Base-by-base conservation (phyloP, 2,888 invertebrate species). In the Halocaridina rubra region DNA sequence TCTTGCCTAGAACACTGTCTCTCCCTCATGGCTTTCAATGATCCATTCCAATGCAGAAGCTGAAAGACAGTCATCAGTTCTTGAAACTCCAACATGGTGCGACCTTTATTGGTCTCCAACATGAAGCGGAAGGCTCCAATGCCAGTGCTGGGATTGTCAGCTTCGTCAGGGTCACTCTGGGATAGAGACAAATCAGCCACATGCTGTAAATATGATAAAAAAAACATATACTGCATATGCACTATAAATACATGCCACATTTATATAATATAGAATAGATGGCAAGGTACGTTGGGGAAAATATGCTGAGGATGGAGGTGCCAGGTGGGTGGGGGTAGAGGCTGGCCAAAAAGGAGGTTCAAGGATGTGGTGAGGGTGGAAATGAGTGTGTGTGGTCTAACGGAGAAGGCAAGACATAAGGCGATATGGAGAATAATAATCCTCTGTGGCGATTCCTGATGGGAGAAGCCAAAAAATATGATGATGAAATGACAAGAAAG, bases 51-150 rank as follows among this genome's bases (percentile, higher is more conserved):
- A 92, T 98, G 98, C 78, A 98, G 93, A 89, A 98, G 93, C 92
- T 98, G 97, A 92, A 98, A 98, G 72, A 98, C 97, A n/a, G 97
- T 98, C 98, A 98, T 98, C 90, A 98, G 92, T 91, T 98, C 97
- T 91, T 98, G 97, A 92, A 97, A 98, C 91, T 98, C 97, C 88
- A 98, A 93, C 97, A 98, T 97, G 78, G 97, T 97, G 88, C 97
- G 94, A 0, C 93, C 93, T 87, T 92, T 92, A 90, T 93, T 93
- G 82, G 93, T 92, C 89, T 94, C 93, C 88, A 94, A 90, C 94
- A 94, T 94, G 89, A 93, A 93, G 85, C 93, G 92, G 90, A 94
- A 94, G 30, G 94, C 94, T 16, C 93, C 93, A 86, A 94, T 93
- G 13, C 97, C 97, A 89, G 88, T 97, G 91, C 96, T 96, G 39